Evolutionary conservation across 2,888 invertebrate genomes (phyloP), one percentile per base, ranked within the genome.

Genomic region (Catocala fraxini): DNA sequence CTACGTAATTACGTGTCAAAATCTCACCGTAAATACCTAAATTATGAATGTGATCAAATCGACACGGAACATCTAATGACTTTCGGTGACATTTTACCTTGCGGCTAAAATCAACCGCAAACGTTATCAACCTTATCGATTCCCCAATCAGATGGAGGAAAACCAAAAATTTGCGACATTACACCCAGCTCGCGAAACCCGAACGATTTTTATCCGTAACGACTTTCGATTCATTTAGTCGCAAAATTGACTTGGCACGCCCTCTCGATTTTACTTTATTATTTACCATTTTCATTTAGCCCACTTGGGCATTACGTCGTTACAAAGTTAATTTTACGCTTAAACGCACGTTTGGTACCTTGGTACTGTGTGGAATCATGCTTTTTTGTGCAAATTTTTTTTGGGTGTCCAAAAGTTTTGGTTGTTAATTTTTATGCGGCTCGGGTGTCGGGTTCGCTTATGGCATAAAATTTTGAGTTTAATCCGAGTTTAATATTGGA

Each of bases 211-310:
- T 72, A 79, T 70, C 75, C 71, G 52, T 81, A 83, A 83, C 77
- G 82, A 80, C 72, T 80, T 77, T 82, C 84, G 77, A 80, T 80
- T 82, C 84, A 83, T 83, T 83, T 83, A 81, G 71, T 80, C 70
- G 67, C 80, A 74, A 83, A 84, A 83, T 83, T 83, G 82, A 83
- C 80, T 84, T 76, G 77, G 80, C 80, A 71, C 75, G 75, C 70
- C 79, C 78, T 76, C 72, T 74, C 75, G 74, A 77, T 80, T 80
- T 83, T 80, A 80, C 77, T 80, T 83, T 78, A 77, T 82, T 84
- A 84, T 84, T 84, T 84, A 83, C 82, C 79, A 80, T 82, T 84
- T 83, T 77, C 80, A 83, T 84, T 84, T 82, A 73, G 75, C 69
- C 66, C 75, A 78, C 79, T 78, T 73, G 76, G 79, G 79, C 73